Evolutionary conservation across 2,113 vertebrate genomes (phyloP), one percentile per base, ranked within the genome.

Genomic region (Arothron firmamentum): DNA sequence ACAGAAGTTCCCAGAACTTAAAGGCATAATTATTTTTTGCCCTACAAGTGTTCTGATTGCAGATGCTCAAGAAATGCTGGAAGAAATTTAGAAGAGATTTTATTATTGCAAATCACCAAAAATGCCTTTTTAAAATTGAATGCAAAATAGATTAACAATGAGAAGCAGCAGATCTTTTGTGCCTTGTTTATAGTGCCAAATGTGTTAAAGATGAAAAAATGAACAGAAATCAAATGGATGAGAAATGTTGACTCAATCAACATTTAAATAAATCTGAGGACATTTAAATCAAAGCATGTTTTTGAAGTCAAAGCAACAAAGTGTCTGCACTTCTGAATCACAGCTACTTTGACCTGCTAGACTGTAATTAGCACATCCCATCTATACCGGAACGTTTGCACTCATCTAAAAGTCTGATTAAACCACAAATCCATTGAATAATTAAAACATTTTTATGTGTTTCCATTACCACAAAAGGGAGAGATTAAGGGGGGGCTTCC

Each of bases 331-430:
- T 38, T 38, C 11, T 43, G 14, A 14, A 11, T 21, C 19, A 15
- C 20, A 52, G 9, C n/a, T 71, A 74, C 62, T 60, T 49, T 65
- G 25, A 55, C 12, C 59, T 54, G 51, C 62, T 72, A 58, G 52
- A 46, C 67, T 18, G 63, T 55, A 72, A 74, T 78, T 51, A 62
- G 34, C 34, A 38, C 6, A 38, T 75, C 53, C 11, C 45, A 71
- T 81, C 64, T 58, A 65, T 70, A 23, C 38, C 62, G 50, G 41
- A 58, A 70, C 74, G 79, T 81, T 81, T 74, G 73, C 55, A 63
- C 62, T 77, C 70, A 85, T 81, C 55, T 72, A 68, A 81, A 81
- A 78, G 57, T 77, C 70, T 56, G 52, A 85, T 80, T 78, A 79
- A 64, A 79, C 67, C 46, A 73, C 66, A 56, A 79, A 56, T 61